Base-by-base conservation (phyloP, 1,140 invertebrate genomes). In the Notospermus geniculatus region DNA sequence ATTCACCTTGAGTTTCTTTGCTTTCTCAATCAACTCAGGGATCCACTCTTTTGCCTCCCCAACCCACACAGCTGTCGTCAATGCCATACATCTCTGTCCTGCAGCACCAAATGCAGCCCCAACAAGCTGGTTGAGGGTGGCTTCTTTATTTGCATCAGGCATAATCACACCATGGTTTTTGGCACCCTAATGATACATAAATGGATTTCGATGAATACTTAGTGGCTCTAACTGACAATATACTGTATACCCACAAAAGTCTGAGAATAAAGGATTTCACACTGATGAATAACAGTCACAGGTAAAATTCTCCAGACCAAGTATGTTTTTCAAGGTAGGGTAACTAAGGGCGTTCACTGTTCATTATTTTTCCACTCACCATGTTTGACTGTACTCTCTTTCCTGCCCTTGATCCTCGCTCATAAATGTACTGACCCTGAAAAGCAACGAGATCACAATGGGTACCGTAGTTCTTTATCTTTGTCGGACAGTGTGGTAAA, bases 111-210 rank as follows among this genome's bases (percentile, higher is more conserved):
- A 99, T 0, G 94, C 96, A 29, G 97, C 96, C 0, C 97, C 97
- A 28, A 91, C 88, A 43, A 99, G 84, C 75, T 81, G 73, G 63
- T 97, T 97, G 1, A 98, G 82, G 0, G 95, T 95, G 71, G 93
- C 89, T 75, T 97, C 95, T 81, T 98, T 98, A 79, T 98, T 97
- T 15, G 96, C 96, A 84, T 99, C 97, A 19, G 94, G 89, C 85
- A 99, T 87, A 39, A 99, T 87, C 7, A 99, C 88, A 59, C 96
- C 96, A 79, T 99, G 97, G 80, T 99, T 99, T 83, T 99, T 99
- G 1, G 97, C 97, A 23, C 96, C 96, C 80, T 82, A 54, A 56
- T 52, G 32, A 58, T 22, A 53, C 25, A 39, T n/a, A 11, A 2
- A 29, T 7, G 25, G 54, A 55, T n/a, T 28, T 7, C n/a, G 4